These are phyloP conservation scores for Diachasmimorpha longicaudata DNA, from an alignment of 1,140 invertebrate genomes.

Conservation along the genomic window DNA sequence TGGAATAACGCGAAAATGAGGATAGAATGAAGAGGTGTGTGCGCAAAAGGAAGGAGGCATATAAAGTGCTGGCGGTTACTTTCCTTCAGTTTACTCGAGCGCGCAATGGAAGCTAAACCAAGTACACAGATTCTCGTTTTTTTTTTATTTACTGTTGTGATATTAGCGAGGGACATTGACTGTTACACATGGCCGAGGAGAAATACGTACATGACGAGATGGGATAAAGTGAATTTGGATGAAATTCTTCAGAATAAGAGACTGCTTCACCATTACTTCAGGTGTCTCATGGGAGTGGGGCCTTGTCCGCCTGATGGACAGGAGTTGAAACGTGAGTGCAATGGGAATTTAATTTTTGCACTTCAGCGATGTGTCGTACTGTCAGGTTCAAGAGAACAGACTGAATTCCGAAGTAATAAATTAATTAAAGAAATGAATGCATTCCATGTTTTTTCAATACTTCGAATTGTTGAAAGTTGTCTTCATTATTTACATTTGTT, in stretches of 20 bases:
- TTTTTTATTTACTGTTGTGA: background rate
- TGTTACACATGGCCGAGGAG: conserved; percentile 30
- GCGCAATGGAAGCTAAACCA: conserved; percentile 29
- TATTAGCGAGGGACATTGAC: conserved; percentile 1
- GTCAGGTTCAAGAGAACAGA: too few relatives aligned
- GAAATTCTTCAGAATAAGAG: conserved; percentile 64
- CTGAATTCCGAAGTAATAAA: too few relatives aligned
- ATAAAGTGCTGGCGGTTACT: conserved; percentile 25
- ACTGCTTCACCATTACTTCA: conserved; percentile 66
- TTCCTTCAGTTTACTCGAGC: conserved; percentile 30
- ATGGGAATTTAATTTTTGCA: background rate
- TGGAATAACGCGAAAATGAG: background rate
- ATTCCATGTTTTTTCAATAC: too few relatives aligned
- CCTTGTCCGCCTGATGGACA: conserved; percentile 67
- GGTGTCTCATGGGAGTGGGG: conserved; percentile 64
- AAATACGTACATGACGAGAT: conserved; percentile 49
- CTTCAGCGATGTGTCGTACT: too few relatives aligned
- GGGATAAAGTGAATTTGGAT: conserved; percentile 67
- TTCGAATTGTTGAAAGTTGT: too few relatives aligned
- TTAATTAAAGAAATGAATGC: too few relatives aligned
- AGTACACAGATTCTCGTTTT: conserved; percentile 23
- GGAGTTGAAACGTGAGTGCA: conserved; percentile 65
- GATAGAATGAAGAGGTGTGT: background rate
- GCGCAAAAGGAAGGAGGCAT: conserved; percentile 15
- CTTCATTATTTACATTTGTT: too few relatives aligned